A percentile compares a stretch with the other conserved stretches of the same genome.
Conservation (phyloP, 2,888 invertebrate species). For the Julus scanicus region DNA sequence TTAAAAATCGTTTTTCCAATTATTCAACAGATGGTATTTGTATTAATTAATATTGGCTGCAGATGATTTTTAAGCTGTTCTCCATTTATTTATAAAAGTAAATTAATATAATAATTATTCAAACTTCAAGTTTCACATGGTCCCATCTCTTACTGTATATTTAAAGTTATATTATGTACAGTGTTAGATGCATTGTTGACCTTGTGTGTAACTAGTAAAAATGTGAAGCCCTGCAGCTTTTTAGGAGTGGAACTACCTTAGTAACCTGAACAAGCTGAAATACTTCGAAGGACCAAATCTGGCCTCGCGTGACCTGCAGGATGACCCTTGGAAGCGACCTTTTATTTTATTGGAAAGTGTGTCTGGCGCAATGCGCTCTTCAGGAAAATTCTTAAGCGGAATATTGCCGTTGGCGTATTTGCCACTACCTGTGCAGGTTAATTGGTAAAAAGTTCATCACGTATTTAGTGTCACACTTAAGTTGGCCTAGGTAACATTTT, state of each 20-base stretch:
- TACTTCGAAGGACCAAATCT: neutral
- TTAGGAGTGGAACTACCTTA: conserved; percentile 22
- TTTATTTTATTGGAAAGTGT: neutral
- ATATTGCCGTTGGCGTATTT: conserved; percentile 14
- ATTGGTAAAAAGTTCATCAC: conserved; percentile 26
- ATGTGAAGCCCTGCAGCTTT: neutral
- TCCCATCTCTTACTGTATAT: neutral
- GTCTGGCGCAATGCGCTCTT: neutral
- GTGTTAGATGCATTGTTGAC: neutral
- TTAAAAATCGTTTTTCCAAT: too few species aligned
- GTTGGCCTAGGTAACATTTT: conserved; percentile 2
- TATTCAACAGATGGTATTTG: too few species aligned
- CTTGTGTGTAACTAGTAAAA: neutral
- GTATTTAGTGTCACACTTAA: neutral
- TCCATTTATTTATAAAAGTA: too few species aligned
- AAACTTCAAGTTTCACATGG: neutral
- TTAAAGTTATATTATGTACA: neutral
- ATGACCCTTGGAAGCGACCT: conserved; percentile 19
- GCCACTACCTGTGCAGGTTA: conserved; percentile 14
- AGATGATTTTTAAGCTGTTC: too few species aligned
- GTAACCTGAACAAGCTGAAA: conserved; percentile 18
- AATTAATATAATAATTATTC: too few species aligned
- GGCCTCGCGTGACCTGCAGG: neutral
- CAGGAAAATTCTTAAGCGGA: neutral
- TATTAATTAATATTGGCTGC: too few species aligned